These are phyloP conservation scores for Drosophila paracracens DNA, from an alignment of 2,888 invertebrate species.

Conservation along the genomic window DNA sequence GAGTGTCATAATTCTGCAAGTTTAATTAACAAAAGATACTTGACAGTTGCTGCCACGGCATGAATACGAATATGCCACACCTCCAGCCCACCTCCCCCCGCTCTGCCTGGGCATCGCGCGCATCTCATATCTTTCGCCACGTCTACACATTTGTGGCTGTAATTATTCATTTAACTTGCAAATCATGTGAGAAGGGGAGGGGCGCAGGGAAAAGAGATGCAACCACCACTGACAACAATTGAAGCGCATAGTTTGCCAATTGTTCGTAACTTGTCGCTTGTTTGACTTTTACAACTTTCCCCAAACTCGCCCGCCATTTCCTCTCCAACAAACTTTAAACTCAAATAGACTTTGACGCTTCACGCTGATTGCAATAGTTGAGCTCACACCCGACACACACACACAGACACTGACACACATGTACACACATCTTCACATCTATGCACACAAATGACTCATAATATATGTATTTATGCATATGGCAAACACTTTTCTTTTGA, in stretches of 20 bases:
- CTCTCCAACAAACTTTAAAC: conserved; percentile 46
- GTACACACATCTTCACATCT: not conserved
- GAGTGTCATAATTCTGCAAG: conserved; percentile 79
- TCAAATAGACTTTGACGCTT: conserved; percentile 80
- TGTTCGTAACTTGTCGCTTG: conserved; percentile 69
- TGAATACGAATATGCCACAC: conserved; percentile 71
- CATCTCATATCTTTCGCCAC: conserved; percentile 15
- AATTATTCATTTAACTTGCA: conserved; percentile 81
- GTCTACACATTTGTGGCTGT: conserved; percentile 65
- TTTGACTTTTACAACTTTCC: conserved; percentile 74
- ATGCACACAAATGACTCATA: conserved; percentile 31
- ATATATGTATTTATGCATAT: conserved; percentile 64
- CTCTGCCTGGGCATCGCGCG: not conserved
- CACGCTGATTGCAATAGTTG: conserved; percentile 76
- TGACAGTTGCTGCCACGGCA: conserved; percentile 74
- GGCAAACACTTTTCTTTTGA: conserved; percentile 50
- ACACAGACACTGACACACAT: not conserved
- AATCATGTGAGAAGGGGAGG: conserved; percentile 40
- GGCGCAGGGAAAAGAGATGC: conserved; percentile 1
- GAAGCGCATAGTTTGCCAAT: conserved; percentile 77
- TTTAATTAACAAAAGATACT: conserved; percentile 81
- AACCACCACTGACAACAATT: conserved; percentile 57
- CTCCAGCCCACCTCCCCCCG: not conserved
- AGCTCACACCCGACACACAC: conserved; percentile 18
- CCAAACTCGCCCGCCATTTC: not conserved